Conservation (phyloP, 2,888 invertebrate genomes). For the Candidula unifasciata region DNA sequence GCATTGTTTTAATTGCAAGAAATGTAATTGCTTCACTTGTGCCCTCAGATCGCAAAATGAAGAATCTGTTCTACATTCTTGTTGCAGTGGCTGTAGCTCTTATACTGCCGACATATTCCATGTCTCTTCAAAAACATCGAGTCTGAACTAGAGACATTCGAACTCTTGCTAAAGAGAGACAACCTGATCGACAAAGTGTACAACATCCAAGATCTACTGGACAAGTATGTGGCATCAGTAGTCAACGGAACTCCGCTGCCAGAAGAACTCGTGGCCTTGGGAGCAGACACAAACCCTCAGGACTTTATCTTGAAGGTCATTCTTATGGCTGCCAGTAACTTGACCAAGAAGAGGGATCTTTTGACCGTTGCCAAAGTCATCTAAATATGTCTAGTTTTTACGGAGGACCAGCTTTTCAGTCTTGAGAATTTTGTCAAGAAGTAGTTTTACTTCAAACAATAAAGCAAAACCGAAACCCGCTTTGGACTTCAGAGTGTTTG, state of each 20-base stretch:
- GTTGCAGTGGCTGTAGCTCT: neutral
- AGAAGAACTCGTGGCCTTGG: neutral
- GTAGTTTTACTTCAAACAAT: no score
- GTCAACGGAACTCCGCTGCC: conserved; percentile 14
- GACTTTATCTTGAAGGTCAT: conserved; percentile 5
- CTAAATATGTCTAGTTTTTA: neutral
- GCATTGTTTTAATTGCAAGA: no score
- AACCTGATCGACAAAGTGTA: neutral
- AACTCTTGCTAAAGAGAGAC: neutral
- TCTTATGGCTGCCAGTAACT: neutral
- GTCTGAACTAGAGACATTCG: neutral
- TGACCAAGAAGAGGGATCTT: neutral
- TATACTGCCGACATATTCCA: neutral
- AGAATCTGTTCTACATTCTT: neutral
- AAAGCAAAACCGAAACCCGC: no score
- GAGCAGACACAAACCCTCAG: conserved; percentile 5
- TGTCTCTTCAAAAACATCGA: neutral
- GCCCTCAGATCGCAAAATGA: neutral
- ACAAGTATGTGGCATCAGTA: neutral
- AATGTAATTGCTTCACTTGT: neutral
- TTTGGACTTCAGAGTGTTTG: no score
- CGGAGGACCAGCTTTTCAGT: no score
- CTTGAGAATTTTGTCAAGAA: no score
- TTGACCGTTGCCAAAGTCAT: neutral
- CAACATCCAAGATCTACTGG: neutral